These are phyloP conservation scores for Trichonephila clavipes DNA, from an alignment of 1,140 invertebrate genomes.

Conservation along the genomic window DNA sequence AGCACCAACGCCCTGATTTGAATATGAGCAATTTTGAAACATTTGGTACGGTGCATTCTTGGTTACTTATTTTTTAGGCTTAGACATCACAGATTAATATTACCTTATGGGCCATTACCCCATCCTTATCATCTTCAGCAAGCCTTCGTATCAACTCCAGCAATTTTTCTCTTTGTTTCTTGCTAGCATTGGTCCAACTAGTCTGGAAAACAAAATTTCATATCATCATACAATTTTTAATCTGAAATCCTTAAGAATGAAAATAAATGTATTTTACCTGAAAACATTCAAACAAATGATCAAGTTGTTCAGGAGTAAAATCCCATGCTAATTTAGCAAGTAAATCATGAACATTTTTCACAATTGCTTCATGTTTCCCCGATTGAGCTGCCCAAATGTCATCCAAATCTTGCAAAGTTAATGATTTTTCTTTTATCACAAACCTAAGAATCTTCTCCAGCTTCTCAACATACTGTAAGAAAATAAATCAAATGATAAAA, in stretches of 20 bases:
- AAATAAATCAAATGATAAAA: neutral
- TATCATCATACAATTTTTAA: neutral
- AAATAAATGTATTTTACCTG: slow-evolving; percentile 85
- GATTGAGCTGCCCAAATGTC: slow-evolving; percentile 97
- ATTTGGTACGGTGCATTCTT: too few species aligned
- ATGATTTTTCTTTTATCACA: slow-evolving; percentile 95
- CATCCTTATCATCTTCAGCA: slow-evolving; percentile 99
- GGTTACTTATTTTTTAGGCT: neutral
- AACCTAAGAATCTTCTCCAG: slow-evolving; percentile 98
- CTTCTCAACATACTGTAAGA: slow-evolving; percentile 93
- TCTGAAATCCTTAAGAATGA: neutral
- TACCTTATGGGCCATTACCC: slow-evolving; percentile 98
- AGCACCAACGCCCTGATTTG: too few species aligned
- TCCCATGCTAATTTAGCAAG: slow-evolving; percentile 98
- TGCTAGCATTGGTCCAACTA: slow-evolving; percentile 97
- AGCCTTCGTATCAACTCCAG: slow-evolving; percentile 96
- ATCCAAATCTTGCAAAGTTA: slow-evolving; percentile 95
- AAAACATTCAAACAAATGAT: slow-evolving; percentile 98
- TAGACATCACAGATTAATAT: slow-evolving; percentile 5
- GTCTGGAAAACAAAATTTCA: slow-evolving; percentile 83
- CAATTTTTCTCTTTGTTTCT: slow-evolving; percentile 97
- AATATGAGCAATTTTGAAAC: too few species aligned
- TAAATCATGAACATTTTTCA: slow-evolving; percentile 98
- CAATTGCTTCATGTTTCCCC: slow-evolving; percentile 96
- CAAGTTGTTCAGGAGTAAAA: slow-evolving; percentile 97